Evolutionary conservation across 2,888 invertebrate genomes (phyloP), one percentile per base, ranked within the genome.

Genomic region (Calliscelio sp.): DNA sequence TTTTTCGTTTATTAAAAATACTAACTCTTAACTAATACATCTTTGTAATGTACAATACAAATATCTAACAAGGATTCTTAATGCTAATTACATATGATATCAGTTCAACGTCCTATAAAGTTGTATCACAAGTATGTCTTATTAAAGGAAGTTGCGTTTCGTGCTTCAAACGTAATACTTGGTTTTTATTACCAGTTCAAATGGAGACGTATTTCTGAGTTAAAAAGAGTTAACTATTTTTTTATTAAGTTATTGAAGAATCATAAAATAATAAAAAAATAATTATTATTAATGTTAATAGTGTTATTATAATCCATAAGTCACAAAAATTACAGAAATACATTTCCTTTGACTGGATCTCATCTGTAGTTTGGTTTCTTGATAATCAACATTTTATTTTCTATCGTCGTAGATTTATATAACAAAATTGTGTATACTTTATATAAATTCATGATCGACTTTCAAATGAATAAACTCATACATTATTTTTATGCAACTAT

Each of bases 1-100:
- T 35, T 24, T 51, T 66, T n/a, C 16, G 22, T 68, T 68, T 68
- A 68, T 68, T 68, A 68, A 68, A 68, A 68, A 68, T 65, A 65
- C 65, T 65, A 65, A 32, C 20, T 32, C 49, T 65, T 65, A 65
- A 24, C n/a, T 49, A 49, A 65, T 65, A 65, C 65, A 65, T 49
- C 46, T 65, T 65, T 46, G 65, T 49, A 25, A 44, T 5, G 18
- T 65, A 49, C 32, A 49, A 32, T 65, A 65, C 65, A 65, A 65
- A 49, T 28, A 11, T 49, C 49, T 65, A 65, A 32, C 65, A 49
- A 65, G 25, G 8, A 32, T 41, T 7, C 41, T 28, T 63, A 25
- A 10, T 18, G 4, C 14, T 25, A 44, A 18, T 63, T 35, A 11
- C 49, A 10, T 10, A 44, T 65, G 24, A 44, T 18, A 46, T 63